Evolutionary conservation across 2,113 vertebrate genomes (phyloP), one percentile per base, ranked within the genome.

Genomic region (Tachysurus vachellii): DNA sequence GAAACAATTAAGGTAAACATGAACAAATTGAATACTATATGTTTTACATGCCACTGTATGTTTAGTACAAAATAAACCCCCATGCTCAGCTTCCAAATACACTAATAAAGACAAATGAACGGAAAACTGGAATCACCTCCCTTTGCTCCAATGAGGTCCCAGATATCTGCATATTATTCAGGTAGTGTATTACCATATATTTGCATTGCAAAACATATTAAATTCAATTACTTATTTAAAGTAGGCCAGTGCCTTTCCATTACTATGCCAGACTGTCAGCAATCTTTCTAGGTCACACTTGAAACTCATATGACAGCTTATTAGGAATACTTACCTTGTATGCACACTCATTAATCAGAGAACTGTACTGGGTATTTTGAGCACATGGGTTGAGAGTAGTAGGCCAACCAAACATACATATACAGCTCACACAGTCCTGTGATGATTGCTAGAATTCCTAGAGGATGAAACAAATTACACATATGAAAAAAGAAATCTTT

Each of bases 71-170:
- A 57, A 84, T 56, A 31, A 71, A 13, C 26, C 59, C 10, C n/a
- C n/a, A 36, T 36, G 36, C 36, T 36, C 66, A 73, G 56, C 12
- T 82, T 28, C 59, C 54, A 5, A 50, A 86, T 76, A 85, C 61
- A 68, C 77, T 82, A 70, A 89, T 87, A 59, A 87, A 80, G 87
- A 89, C 82, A 87, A 86, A 89, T 91, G 80, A 83, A 80, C 70
- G 73, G 85, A 47, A 70, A 56, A 85, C 57, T 87, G 31, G 80
- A 57, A 88, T 89, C 77, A 85, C 80, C 42, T 85, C 83, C 64
- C 71, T 70, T 86, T 82, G 88, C 79, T 87, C 70, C 80, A 73
- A 70, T 86, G 82, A 86, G 85, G 57, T 82, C 44, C 56, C 56
- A 47, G 66, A 88, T 42, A 83, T 86, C 80, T 83, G 79, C 86